Conservation (phyloP, 2,113 vertebrate genomes). For the rat (Rattus norvegicus) region GRCr8 NC_086020.1:17582001-17582500, state of each 20-base stretch:
- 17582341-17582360: not conserved
- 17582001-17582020: too few relatives aligned
- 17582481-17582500: not conserved
- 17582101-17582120: not conserved
- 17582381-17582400: slow-evolving; percentile 50
- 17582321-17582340: slow-evolving; percentile 37
- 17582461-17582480: slow-evolving; percentile 6
- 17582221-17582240: not conserved
- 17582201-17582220: not conserved
- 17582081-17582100: not conserved
- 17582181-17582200: not conserved
- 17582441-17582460: not conserved
- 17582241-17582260: not conserved
- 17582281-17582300: not conserved
- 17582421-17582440: not conserved
- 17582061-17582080: not conserved
- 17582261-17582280: slow-evolving; percentile 13
- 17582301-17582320: not conserved
- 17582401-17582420: not conserved
- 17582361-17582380: not conserved
- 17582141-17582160: not conserved
- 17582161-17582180: not conserved
- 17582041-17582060: not conserved
- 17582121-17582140: not conserved
- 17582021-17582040: not conserved